Conservation (phyloP, 2,888 invertebrate genomes). For the Dione juno region DNA sequence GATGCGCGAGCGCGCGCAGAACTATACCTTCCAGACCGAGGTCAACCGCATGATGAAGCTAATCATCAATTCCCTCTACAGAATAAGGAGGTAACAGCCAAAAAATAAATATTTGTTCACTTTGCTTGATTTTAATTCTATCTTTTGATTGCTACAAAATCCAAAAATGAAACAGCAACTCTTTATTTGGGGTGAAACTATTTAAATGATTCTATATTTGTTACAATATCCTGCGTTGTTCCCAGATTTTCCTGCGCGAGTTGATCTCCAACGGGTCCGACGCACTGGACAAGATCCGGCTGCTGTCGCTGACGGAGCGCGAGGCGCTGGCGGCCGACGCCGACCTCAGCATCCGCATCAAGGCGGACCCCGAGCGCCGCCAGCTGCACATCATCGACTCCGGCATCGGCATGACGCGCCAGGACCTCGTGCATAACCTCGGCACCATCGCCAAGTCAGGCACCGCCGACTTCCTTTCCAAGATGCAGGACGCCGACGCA, state of each 20-base stretch:
- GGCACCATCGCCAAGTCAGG: slow-evolving; percentile 99
- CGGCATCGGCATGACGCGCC: slow-evolving; percentile 98
- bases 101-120: too few species aligned
- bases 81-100: slow-evolving; percentile 95
- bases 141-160: too few species aligned
- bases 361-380: slow-evolving; percentile 95
- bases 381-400: slow-evolving; percentile 97
- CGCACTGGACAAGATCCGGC: slow-evolving; percentile 98
- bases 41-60: slow-evolving; percentile 99
- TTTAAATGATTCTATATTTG: too few species aligned
- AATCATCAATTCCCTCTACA: slow-evolving; percentile 99
- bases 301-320: slow-evolving; percentile 95
- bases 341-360: slow-evolving; percentile 95
- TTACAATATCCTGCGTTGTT: too few species aligned
- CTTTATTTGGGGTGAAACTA: too few species aligned
- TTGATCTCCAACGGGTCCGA: slow-evolving; percentile 99
- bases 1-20: slow-evolving; percentile 93
- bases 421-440: slow-evolving; percentile 96
- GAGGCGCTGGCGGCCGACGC: slow-evolving; percentile 89
- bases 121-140: too few species aligned
- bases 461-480: slow-evolving; percentile 96
- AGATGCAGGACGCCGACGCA: slow-evolving; percentile 89
- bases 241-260: slow-evolving; percentile 96
- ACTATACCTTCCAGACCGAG: slow-evolving; percentile 97
- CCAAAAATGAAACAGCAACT: too few species aligned